phyloP scores from a whole-genome alignment of 1,140 invertebrate species.

The Drosophila nasuta region DNA sequence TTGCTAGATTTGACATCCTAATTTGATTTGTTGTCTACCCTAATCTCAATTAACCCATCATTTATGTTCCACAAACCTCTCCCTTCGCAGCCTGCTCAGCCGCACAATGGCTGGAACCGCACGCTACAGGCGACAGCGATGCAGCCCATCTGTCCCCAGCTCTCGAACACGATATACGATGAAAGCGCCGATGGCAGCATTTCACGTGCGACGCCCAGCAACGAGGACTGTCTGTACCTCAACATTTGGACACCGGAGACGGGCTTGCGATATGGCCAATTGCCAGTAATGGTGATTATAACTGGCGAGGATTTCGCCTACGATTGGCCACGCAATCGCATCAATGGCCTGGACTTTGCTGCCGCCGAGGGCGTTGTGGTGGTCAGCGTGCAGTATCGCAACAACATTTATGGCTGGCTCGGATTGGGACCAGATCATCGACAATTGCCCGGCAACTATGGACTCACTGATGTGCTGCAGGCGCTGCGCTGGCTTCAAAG shows the following conservation, averaged over 20 bases:
- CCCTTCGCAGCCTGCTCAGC: constrained; percentile 84
- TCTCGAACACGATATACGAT: constrained; percentile 81
- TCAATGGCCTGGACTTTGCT: constrained; percentile 88
- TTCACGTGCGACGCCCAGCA: constrained; percentile 51
- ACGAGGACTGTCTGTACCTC: constrained; percentile 86
- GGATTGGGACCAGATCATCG: constrained; percentile 86
- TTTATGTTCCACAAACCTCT: too few relatives aligned
- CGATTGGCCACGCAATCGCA: constrained; percentile 84
- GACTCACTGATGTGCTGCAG: constrained; percentile 89
- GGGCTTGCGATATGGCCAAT: constrained; percentile 85
- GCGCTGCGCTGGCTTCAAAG: constrained; percentile 90
- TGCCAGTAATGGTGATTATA: constrained; percentile 87
- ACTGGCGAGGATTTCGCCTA: constrained; percentile 86
- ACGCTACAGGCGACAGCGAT: constrained; percentile 85
- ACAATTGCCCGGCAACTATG: constrained; percentile 88
- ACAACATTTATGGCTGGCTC: constrained; percentile 90
- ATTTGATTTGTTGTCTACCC: too few relatives aligned
- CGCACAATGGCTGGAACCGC: constrained; percentile 85
- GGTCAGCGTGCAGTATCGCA: constrained; percentile 88
- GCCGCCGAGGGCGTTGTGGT: constrained; percentile 88
- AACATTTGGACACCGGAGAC: constrained; percentile 87
- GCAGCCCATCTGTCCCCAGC: constrained; percentile 86
- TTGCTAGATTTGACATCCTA: too few relatives aligned
- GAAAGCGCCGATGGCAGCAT: constrained; percentile 63
- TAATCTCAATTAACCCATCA: too few relatives aligned